phyloP scores from a whole-genome alignment of 2,888 invertebrate genomes.

The Drosophila prolongata region DNA sequence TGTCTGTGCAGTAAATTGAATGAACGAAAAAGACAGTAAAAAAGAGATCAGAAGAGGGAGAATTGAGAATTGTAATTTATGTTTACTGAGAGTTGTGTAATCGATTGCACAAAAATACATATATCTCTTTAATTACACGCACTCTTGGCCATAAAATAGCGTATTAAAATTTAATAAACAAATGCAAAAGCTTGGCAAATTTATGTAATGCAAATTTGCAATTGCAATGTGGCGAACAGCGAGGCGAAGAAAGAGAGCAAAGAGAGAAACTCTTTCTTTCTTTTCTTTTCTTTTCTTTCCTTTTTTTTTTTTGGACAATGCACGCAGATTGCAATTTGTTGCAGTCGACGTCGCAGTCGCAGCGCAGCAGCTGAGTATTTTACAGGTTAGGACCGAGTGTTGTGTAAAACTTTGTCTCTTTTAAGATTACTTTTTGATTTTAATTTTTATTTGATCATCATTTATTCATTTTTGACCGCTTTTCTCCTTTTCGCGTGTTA shows the following conservation, averaged over 20 bases:
- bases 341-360: constrained; percentile 45
- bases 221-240: constrained; percentile 56
- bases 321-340: constrained; percentile 65
- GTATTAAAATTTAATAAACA: constrained; percentile 28
- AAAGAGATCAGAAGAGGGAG: constrained; percentile 36
- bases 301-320: constrained; percentile 40
- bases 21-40: constrained; percentile 69
- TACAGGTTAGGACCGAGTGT: constrained; percentile 80
- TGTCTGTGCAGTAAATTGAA: constrained; percentile 69
- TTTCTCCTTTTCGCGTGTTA: constrained; percentile 67
- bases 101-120: constrained; percentile 23
- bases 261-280: constrained; percentile 30
- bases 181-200: constrained; percentile 53
- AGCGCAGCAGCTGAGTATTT: constrained; percentile 49
- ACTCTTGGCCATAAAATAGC: constrained; percentile 36
- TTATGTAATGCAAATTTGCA: constrained; percentile 71
- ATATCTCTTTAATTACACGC: constrained; percentile 33
- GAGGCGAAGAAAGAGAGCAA: constrained; percentile 10
- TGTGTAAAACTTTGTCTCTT: constrained; percentile 68
- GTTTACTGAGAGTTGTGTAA: constrained; percentile 44
- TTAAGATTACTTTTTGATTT: constrained; percentile 10
- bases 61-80: constrained; percentile 28
- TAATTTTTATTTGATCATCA: constrained; percentile 19
- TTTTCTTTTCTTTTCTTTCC: neutral
- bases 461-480: constrained; percentile 25